Evolutionary conservation across 2,888 invertebrate species (phyloP), one percentile per base, ranked within the genome.

Genomic region (Nasonia oneida): DNA sequence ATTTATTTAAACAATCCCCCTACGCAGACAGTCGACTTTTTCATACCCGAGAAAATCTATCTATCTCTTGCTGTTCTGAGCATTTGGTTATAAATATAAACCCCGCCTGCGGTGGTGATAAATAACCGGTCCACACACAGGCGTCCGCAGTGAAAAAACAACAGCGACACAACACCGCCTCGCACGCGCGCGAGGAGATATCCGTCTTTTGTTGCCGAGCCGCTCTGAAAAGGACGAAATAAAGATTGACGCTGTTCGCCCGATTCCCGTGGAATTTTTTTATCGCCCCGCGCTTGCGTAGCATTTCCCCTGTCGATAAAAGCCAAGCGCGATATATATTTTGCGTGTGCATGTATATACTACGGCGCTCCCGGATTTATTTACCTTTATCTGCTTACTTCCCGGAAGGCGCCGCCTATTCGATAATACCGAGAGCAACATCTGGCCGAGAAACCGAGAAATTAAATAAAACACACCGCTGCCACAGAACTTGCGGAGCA

Each of bases 211-310:
- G 37, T 73, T 47, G 74, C n/a, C 50, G 23, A 42, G 42, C 39
- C 29, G 23, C 74, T 29, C 12, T 67, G 33, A 67, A 67, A 67
- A 67, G 67, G 33, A 33, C 33, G 29, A 67, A 67, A 67, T 67
- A 67, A 67, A 67, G 67, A 67, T 67, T 67, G 67, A 67, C 67
- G 57, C n/a, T 61, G 57, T 61, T n/a, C 53, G 42, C 42, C 50
- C 42, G 47, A 23, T 74, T 74, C 33, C 23, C 47, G 50, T 53
- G 75, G 53, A 75, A 75, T 57, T 53, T 75, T 75, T 75, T 75
- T 75, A 75, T 75, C 75, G 33, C 15, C 29, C 6, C 33, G 29
- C 15, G 23, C 10, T 6, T 18, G 10, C 61, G 61, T 23, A 12
- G 33, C n/a, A 50, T 50, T 74, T 23, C 50, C 71, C 71, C 29